phyloP scores from a whole-genome alignment of 2,113 vertebrate species.

The Bubalus kerabau region DNA sequence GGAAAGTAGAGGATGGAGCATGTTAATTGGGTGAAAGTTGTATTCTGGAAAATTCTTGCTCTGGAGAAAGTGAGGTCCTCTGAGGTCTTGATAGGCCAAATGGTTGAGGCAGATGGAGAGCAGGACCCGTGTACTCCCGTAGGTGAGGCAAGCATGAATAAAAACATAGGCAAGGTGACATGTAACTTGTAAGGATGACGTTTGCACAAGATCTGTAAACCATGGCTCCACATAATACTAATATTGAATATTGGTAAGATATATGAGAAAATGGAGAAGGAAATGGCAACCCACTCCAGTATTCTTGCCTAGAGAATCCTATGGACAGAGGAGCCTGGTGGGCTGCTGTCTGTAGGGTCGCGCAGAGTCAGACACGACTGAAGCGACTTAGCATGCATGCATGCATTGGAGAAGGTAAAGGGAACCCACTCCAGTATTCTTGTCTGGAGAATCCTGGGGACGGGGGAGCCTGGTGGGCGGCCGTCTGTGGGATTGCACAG shows the following conservation, averaged over 20 bases:
- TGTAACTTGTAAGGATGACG: neutral
- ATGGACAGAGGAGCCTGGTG: neutral
- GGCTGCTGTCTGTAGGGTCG: neutral
- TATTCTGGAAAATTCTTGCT: neutral
- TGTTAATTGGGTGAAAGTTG: too few relatives aligned
- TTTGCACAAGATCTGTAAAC: neutral
- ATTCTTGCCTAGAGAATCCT: neutral
- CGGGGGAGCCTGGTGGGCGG: neutral
- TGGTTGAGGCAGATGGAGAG: neutral
- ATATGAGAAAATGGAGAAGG: neutral
- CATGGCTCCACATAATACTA: neutral
- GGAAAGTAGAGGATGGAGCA: neutral
- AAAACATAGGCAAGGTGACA: neutral
- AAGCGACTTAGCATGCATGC: neutral
- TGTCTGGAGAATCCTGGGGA: neutral
- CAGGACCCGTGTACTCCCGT: accelerated
- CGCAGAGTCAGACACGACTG: accelerated
- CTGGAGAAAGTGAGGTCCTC: neutral
- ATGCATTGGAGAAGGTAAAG: neutral
- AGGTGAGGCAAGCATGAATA: neutral
- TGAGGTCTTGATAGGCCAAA: neutral
- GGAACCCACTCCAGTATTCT: neutral
- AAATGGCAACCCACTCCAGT: neutral
- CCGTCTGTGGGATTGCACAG: accelerated
- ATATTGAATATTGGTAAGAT: neutral